A percentile compares a stretch with the other conserved stretches of the same genome.
These are phyloP conservation scores for Heliangelus exortis DNA, from an alignment of 2,797 vertebrate species.

Conservation along the genomic window DNA sequence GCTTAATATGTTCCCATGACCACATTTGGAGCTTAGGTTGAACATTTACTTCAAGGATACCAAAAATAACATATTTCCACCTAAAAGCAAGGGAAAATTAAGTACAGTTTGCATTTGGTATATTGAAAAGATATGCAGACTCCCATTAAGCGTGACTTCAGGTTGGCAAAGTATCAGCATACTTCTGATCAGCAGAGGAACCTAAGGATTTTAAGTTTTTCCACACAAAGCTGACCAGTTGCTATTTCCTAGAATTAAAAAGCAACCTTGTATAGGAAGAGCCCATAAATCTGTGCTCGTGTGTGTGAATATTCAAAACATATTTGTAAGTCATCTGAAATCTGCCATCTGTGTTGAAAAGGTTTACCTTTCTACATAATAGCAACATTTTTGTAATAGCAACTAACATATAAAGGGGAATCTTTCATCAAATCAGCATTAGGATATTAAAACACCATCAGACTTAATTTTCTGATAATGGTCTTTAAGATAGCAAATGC, in stretches of 20 bases:
- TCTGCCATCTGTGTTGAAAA: neutral
- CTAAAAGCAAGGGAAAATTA: slow-evolving; percentile 72
- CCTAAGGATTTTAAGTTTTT: neutral
- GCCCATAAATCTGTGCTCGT: fast-evolving
- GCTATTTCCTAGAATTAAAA: neutral
- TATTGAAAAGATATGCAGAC: neutral
- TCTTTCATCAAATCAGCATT: neutral
- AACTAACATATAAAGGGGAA: neutral
- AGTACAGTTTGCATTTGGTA: neutral
- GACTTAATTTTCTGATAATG: neutral
- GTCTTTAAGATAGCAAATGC: neutral
- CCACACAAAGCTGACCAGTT: neutral
- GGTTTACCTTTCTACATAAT: neutral
- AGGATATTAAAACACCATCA: neutral
- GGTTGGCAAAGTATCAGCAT: neutral
- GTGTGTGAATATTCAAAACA: neutral
- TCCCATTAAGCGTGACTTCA: neutral
- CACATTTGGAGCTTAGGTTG: slow-evolving; percentile 92
- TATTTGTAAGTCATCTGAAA: neutral
- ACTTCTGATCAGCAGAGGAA: neutral
- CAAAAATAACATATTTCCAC: slow-evolving; percentile 90
- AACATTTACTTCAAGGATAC: slow-evolving; percentile 91
- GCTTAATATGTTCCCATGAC: slow-evolving; percentile 90
- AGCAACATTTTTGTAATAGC: neutral
- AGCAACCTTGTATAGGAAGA: neutral